Evolutionary conservation across 1,140 invertebrate species (phyloP), one percentile per base, ranked within the genome.

Genomic region (Brachystomella parvula): DNA sequence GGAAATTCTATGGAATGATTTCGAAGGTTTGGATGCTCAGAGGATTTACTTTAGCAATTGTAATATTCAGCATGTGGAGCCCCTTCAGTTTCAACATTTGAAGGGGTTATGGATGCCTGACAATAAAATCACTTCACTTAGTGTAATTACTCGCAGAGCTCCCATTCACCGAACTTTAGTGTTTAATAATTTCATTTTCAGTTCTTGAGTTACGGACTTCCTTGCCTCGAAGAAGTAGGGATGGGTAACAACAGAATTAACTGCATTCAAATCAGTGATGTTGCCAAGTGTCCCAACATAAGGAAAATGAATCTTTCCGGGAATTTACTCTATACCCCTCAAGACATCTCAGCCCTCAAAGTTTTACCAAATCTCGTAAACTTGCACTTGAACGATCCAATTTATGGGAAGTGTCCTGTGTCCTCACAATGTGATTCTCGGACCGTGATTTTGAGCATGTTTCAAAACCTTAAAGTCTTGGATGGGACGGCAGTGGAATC

Each of bases 331-430:
- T 67, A 65, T 31, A 67, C 68, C 9, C 21, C 67, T 3, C 69
- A 67, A 65, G 69, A 71, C 47, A 29, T 71, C 1, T 19, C 60
- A 30, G 65, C 66, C 26, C 17, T 67, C 1, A 67, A 65, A 32
- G 63, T 57, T n/a, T 53, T 67, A 6, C 9, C 47, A 6, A 67
- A n/a, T 35, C 28, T 68, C 2, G 32, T 61, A 24, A 21, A 32
- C 1, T 47, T 71, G 6, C 59, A 30, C 49, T 35, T 71, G 39
- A 32, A 44, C 30, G 69, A 71, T 32, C 62, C 69, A 61, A 26
- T 64, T 32, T 68, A 68, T 63, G 69, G 69, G 15, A 71, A 68
- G 61, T 71, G 69, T 62, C 69, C 69, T 2, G 63, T 71, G 3
- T 62, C 66, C 1, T 44, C 62, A 3, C 26, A 67, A 30, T 71